A percentile compares a stretch with the other conserved stretches of the same genome.
Conservation (phyloP, 2,113 vertebrate species). For the Eulemur macaco region DNA sequence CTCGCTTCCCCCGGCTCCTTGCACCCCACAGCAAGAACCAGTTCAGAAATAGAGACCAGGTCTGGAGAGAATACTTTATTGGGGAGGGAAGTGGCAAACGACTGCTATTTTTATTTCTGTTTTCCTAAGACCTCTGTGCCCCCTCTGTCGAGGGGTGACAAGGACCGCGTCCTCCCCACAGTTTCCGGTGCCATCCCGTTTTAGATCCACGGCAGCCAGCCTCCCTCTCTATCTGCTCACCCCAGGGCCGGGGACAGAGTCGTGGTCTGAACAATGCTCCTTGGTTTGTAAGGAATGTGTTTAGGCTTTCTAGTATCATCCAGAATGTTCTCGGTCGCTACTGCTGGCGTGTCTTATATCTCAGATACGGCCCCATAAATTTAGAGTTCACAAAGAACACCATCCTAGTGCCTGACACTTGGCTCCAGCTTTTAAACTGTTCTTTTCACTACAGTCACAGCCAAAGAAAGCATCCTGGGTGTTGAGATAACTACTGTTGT, state of each 20-base stretch:
- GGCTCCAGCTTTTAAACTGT: background rate
- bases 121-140: constrained; percentile 64
- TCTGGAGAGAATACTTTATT: background rate
- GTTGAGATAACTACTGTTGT: background rate
- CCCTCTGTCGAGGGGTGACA: constrained; percentile 60
- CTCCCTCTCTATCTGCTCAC: constrained; percentile 55
- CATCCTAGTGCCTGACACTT: background rate
- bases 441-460: background rate
- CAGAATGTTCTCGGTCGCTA: background rate
- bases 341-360: background rate
- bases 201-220: constrained; percentile 39
- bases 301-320: background rate
- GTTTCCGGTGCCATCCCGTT: constrained; percentile 74
- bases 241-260: constrained; percentile 19
- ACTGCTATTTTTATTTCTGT: constrained; percentile 71
- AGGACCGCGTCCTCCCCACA: constrained; percentile 51
- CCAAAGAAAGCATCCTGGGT: background rate
- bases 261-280: background rate
- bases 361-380: background rate
- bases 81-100: constrained; percentile 49
- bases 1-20: background rate
- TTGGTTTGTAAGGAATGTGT: background rate
- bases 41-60: constrained; percentile 5
- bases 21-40: background rate
- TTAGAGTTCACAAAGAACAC: background rate